Base-by-base conservation (phyloP, 2,113 vertebrate species). In the Edolisoma coerulescens region DNA sequence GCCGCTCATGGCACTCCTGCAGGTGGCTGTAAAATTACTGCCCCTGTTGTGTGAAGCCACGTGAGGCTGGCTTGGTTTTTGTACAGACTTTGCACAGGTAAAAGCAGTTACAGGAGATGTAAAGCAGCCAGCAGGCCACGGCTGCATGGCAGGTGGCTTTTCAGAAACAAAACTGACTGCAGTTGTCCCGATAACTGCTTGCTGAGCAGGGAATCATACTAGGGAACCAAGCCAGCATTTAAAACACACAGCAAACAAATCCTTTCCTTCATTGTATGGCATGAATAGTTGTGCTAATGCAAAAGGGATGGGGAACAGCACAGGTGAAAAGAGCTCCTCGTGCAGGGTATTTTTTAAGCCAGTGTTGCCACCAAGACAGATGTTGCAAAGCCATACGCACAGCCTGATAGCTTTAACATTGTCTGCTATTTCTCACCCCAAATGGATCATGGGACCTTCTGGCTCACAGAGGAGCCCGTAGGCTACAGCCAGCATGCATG, bases 401-500 rank as follows among this genome's bases (percentile, higher is more conserved):
- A 60, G 44, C 28, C 37, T 60, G n/a, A 53, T 2, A 89, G 52
- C 47, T 91, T 78, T 75, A 68, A 47, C 28, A 50, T 50, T 61
- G 13, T 37, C 45, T 54, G 21, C 56, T 80, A 18, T 60, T 92
- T 89, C 92, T 96, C 94, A 97, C 77, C 94, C 94, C 69, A 96
- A 83, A 75, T 85, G 70, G 71, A 97, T 87, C 96, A 97, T 94
- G 61, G 94, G 96, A 65, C 91, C 94, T 87, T 97, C 95, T 63
- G 95, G 92, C 52, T 94, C 87, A 23, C 93, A 97, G 86, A 97
- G 96, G 10, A 97, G 81, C 42, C 96, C 42, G 0, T 68, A 94
- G 69, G 96, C 92, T 73, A 97, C 94, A 87, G 94, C 79, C 78
- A 98, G 69, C 42, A 96, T 44, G 2, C 91, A 95, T 6, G 84